Conservation (phyloP, 2,888 invertebrate genomes). For the Lamellibrachia columna region DNA sequence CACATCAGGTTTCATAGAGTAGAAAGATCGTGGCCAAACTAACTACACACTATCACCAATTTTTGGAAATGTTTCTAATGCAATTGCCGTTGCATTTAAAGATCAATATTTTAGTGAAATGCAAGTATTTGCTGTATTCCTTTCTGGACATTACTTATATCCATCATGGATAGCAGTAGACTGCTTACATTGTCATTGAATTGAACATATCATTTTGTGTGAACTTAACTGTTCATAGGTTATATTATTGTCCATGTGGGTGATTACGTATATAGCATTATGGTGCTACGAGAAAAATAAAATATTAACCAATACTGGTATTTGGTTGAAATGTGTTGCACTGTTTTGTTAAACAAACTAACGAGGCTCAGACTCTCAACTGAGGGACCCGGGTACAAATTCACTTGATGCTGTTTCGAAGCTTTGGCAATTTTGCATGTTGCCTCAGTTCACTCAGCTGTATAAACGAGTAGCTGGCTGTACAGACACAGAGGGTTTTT, state of each 20-base stretch:
- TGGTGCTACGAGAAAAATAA: background rate
- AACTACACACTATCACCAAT: too few relatives aligned
- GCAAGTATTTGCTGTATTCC: background rate
- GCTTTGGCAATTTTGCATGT: too few relatives aligned
- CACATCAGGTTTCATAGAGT: background rate
- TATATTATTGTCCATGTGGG: background rate
- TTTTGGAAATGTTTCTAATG: too few relatives aligned
- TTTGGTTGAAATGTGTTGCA: background rate
- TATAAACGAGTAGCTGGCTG: too few relatives aligned
- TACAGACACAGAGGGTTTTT: too few relatives aligned
- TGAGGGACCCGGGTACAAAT: too few relatives aligned
- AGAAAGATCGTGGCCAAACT: background rate
- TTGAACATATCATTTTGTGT: background rate
- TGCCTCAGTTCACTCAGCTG: too few relatives aligned
- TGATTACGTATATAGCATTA: background rate
- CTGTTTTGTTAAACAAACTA: background rate
- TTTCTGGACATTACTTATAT: background rate
- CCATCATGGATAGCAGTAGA: background rate
- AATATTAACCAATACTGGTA: background rate
- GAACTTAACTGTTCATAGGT: background rate
- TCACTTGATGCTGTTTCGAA: too few relatives aligned
- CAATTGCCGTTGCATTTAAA: too few relatives aligned
- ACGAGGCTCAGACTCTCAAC: too few relatives aligned
- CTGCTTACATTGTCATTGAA: background rate
- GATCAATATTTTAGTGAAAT: background rate